Evolutionary conservation across 2,113 vertebrate species (phyloP), one percentile per base, ranked within the genome.

Genomic region (Nycticryphes semicollaris): DNA sequence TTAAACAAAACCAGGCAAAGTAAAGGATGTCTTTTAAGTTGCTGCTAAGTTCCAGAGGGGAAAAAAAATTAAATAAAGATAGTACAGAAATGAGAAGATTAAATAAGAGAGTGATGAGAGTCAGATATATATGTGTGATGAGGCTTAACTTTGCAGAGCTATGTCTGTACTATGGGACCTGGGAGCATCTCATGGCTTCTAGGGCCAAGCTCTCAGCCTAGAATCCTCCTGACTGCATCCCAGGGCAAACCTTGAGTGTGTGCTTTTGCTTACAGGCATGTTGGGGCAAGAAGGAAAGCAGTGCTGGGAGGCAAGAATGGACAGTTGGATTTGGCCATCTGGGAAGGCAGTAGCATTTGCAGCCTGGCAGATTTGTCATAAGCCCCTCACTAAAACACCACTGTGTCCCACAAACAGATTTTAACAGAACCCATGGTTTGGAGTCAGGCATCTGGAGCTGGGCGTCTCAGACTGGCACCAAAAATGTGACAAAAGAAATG

Each of bases 1-100:
- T 37, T 47, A 86, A 78, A 59, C 20, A 79, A 50, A 84, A 63
- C 17, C 28, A 56, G 25, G 30, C 10, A 82, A 89, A 81, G 37
- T 35, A 73, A 83, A 63, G 20, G 3, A 50, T 74, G 7, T 28
- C 13, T 67, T 80, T 51, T 63, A 84, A 35, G n/a, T 59, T 83
- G 14, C 53, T 73, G 28, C 14, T 69, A 53, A 73, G 11, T 66
- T 69, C 43, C 27, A 31, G 14, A 6, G 28, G 53, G 7, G 23
- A 59, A 24, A 50, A 2, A 6, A 57, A 20, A 53, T 2, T 2
- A 6, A 57, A 7, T 2, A 6, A 57, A 6, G 6, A 18, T 4
- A 48, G 6, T 28, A 33, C 7, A 54, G 41, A 74, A 81, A 28
- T 11, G 12, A 68, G 41, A 70, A 70, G 3, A 10, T 87, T 60